A percentile compares a stretch with the other conserved stretches of the same genome.
Conservation (phyloP, 1,140 invertebrate genomes). For the Trichonephila clavata region DNA sequence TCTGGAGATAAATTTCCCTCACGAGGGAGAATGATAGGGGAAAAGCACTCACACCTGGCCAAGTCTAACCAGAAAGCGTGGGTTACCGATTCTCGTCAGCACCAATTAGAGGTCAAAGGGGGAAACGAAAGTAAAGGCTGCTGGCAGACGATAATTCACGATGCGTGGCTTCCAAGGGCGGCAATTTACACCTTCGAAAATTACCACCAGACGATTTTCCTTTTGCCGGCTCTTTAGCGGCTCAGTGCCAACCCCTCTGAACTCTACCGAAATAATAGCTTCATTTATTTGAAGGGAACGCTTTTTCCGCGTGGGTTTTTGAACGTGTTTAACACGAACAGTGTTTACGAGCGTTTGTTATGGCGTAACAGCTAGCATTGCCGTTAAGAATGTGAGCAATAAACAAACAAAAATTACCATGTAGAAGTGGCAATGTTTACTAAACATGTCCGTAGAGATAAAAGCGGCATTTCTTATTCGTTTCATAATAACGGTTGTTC, state of each 20-base stretch:
- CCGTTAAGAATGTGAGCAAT: not conserved
- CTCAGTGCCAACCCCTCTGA: not conserved
- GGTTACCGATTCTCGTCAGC: slow-evolving; percentile 24
- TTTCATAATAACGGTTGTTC: not conserved
- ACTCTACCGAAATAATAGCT: slow-evolving; percentile 46
- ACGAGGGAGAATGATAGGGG: too few relatives aligned
- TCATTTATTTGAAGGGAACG: slow-evolving; percentile 33
- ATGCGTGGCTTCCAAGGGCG: not conserved
- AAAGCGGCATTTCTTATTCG: not conserved
- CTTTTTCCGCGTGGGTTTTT: not conserved
- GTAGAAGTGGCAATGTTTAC: not conserved
- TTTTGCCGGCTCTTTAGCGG: slow-evolving; percentile 56
- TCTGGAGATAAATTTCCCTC: too few relatives aligned
- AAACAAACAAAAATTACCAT: not conserved
- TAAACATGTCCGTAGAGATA: not conserved
- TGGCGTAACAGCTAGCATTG: not conserved
- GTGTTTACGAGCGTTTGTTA: slow-evolving; percentile 4
- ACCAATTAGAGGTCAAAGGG: slow-evolving; percentile 47
- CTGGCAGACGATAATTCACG: slow-evolving; percentile 40
- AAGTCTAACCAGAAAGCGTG: not conserved
- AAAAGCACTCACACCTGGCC: not conserved
- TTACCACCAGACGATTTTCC: slow-evolving; percentile 32
- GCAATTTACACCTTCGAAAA: slow-evolving; percentile 70
- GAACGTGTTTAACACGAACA: not conserved
- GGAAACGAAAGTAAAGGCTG: slow-evolving; percentile 19